phyloP scores from a whole-genome alignment of 2,113 vertebrate species.

The Prionailurus bengalensis region DNA sequence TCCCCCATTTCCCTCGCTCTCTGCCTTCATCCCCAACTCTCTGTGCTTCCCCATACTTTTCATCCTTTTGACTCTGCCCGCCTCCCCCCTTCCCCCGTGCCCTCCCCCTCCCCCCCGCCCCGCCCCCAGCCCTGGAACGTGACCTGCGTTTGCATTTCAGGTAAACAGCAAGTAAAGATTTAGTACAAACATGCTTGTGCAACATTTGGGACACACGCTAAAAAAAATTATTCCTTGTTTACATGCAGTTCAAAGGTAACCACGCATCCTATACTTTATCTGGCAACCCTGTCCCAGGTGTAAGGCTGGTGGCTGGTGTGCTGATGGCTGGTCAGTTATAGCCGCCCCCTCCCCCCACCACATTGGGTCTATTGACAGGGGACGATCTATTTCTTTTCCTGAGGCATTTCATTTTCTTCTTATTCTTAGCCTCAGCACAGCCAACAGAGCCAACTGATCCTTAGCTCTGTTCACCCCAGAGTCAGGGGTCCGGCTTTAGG shows the following conservation, averaged over 20 bases:
- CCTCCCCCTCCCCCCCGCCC: too few relatives aligned
- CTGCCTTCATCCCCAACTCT: background rate
- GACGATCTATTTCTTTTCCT: background rate
- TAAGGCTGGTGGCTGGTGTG: background rate
- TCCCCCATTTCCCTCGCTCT: background rate
- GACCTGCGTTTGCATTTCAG: background rate
- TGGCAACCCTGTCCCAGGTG: too few relatives aligned
- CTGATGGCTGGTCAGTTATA: background rate
- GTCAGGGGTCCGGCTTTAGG: background rate
- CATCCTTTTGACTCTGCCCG: background rate
- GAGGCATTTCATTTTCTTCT: conserved; percentile 4
- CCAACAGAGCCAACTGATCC: background rate
- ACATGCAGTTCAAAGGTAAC: background rate
- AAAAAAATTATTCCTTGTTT: background rate
- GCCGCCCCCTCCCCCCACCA: background rate
- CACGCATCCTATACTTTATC: background rate
- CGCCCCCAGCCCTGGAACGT: background rate
- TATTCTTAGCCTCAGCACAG: background rate
- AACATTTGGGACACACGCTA: background rate
- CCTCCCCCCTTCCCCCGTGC: background rate
- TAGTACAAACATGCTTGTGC: background rate
- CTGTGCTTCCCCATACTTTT: background rate
- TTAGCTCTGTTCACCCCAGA: background rate
- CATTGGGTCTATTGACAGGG: background rate
- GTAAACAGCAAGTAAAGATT: background rate